phyloP scores from a whole-genome alignment of 1,140 invertebrate species.

The Drosophila trapezifrons region DNA sequence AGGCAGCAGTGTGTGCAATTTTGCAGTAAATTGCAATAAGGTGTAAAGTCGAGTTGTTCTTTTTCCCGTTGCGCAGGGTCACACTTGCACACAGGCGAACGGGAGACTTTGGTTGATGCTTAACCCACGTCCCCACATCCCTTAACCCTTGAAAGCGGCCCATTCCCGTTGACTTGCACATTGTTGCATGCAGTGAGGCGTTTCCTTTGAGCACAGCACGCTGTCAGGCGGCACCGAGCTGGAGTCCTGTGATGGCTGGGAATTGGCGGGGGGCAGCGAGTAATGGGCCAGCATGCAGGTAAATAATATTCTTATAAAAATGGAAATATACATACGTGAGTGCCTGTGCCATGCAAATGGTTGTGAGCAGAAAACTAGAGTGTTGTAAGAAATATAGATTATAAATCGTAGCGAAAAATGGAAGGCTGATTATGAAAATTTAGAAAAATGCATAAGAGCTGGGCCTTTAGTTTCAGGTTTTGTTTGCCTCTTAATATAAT shows the following conservation, averaged over 20 bases:
- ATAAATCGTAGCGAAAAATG: too few species aligned
- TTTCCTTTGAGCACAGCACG: constrained; percentile 70
- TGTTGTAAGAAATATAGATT: too few species aligned
- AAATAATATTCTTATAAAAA: constrained; percentile 62
- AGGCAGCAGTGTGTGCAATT: constrained; percentile 62
- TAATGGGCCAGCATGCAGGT: constrained; percentile 61
- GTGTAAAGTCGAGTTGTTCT: constrained; percentile 72
- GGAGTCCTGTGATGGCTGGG: constrained; percentile 39
- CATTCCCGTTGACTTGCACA: constrained; percentile 72
- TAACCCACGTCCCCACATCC: constrained; percentile 14
- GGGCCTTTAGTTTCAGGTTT: too few species aligned
- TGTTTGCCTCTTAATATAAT: too few species aligned
- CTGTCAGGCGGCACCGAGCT: constrained; percentile 44
- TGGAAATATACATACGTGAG: constrained; percentile 24
- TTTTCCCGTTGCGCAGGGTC: constrained; percentile 28
- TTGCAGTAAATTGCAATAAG: constrained; percentile 78
- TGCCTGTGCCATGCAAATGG: neutral
- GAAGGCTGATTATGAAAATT: neutral
- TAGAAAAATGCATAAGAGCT: too few species aligned
- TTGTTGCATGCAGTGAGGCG: constrained; percentile 73
- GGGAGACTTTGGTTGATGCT: constrained; percentile 21
- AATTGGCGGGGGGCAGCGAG: constrained; percentile 18
- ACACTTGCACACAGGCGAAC: constrained; percentile 24
- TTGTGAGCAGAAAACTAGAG: neutral
- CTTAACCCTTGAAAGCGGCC: constrained; percentile 20